Conservation (phyloP, 2,888 invertebrate genomes). For the Apotomis turbidana region DNA sequence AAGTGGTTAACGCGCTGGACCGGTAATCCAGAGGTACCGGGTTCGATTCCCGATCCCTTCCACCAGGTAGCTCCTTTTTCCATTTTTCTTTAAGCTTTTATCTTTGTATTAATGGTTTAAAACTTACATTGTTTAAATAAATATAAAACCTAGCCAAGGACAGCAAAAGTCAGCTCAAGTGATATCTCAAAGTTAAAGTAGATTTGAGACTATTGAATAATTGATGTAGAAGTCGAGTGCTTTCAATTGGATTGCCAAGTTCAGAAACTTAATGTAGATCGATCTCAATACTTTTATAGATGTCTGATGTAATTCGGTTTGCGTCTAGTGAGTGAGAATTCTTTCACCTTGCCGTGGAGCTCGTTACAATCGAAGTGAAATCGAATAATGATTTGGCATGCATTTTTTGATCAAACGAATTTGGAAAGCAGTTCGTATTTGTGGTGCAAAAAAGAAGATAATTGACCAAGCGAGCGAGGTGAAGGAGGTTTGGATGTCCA, state of each 20-base stretch:
- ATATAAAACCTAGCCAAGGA: neutral
- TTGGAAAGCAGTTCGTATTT: too few relatives aligned
- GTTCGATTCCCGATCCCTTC: too few relatives aligned
- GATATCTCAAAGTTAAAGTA: neutral
- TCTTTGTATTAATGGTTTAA: too few relatives aligned
- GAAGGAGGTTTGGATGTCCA: too few relatives aligned
- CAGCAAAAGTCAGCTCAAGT: neutral
- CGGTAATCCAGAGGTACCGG: too few relatives aligned
- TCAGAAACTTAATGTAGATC: neutral
- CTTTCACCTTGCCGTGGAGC: neutral
- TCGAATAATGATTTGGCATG: neutral
- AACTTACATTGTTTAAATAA: neutral
- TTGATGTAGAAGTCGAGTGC: neutral
- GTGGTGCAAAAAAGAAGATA: too few relatives aligned
- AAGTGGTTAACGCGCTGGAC: too few relatives aligned
- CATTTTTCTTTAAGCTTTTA: too few relatives aligned
- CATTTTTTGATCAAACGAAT: too few relatives aligned
- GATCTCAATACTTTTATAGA: neutral
- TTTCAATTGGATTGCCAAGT: neutral
- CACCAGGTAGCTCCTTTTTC: too few relatives aligned
- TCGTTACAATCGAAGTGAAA: neutral
- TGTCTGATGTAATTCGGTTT: neutral
- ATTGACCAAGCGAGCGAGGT: too few relatives aligned
- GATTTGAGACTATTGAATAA: neutral
- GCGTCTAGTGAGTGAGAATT: neutral